Evolutionary conservation across 1,140 invertebrate genomes (phyloP), one percentile per base, ranked within the genome.

Genomic region (Bicyclus anynana): DNA sequence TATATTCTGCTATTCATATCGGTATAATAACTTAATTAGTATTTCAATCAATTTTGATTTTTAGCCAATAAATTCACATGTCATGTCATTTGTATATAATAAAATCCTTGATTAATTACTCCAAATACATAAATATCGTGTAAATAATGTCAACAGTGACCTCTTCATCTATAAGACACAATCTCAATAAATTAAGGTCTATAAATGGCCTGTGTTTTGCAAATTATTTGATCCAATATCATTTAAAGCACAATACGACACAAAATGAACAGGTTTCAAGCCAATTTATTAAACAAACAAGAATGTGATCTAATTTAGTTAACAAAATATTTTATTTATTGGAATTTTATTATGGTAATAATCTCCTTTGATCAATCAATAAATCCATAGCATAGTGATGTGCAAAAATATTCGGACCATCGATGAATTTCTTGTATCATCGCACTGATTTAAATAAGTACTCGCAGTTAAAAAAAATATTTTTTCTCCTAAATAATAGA

Each of bases 311-410:
- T 56, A 16, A 56, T 40, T 56, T 55, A 23, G 20, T 52, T 52
- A 17, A 37, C 12, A 52, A 29, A 13, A 49, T 21, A 18, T 40
- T 14, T 56, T 40, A 56, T 56, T 56, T 49, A 56, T 56, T 42
- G 27, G 12, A 20, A 29, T 29, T 56, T 56, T 55, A 48, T 55
- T 55, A 46, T 37, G 35, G 33, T 37, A 42, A 49, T 27, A 49
- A 40, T 40, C 37, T 17, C 5, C 3, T 40, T 40, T 40, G 16
- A 2, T 7, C 13, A 40, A 16, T 40, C 0, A 17, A 16, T 40
- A 40, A 40, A 2, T 40, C 16, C 13, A 0, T 0, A 1, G 16
- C 6, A 3, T 40, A 40, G 37, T 40, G 9, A 33, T 33, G 29
- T 6, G 29, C 29, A 33, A 33, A 33, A 33, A 0, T 9, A n/a